Conservation (phyloP, 2,113 vertebrate genomes). For the Gracilinanus agilis region DNA sequence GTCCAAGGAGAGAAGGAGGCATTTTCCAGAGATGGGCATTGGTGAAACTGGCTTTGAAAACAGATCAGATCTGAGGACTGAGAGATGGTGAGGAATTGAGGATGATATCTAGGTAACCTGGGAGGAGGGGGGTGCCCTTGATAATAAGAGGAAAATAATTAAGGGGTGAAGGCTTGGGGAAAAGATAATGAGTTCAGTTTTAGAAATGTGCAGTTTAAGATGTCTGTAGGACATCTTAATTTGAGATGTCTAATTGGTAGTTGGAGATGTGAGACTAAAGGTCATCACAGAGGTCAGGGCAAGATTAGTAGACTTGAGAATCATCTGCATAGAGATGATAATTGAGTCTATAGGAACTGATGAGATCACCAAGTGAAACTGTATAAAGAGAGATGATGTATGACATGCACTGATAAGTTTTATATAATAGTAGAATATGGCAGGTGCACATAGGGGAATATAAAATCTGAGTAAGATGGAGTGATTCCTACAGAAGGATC, state of each 20-base stretch:
- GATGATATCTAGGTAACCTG: background rate
- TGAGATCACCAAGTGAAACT: background rate
- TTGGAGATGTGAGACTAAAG: background rate
- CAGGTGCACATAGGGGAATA: background rate
- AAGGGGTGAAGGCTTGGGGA: background rate
- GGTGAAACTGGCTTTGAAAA: background rate
- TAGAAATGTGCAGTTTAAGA: background rate
- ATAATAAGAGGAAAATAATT: background rate
- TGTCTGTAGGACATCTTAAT: background rate
- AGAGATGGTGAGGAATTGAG: background rate
- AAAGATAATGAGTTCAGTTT: background rate
- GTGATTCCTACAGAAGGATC: background rate
- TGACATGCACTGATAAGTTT: background rate
- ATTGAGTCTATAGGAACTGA: background rate
- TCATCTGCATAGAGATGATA: background rate
- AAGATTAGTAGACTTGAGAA: background rate
- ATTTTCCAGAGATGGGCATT: background rate
- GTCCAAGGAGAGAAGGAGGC: background rate
- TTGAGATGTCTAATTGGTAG: background rate
- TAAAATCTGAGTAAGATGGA: background rate
- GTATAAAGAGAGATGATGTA: background rate
- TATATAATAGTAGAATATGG: background rate
- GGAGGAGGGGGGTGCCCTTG: background rate
- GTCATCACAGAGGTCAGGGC: background rate
- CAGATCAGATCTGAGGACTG: background rate